Conservation (phyloP, 2,797 vertebrate genomes). For the Harpagifer antarcticus region DNA sequence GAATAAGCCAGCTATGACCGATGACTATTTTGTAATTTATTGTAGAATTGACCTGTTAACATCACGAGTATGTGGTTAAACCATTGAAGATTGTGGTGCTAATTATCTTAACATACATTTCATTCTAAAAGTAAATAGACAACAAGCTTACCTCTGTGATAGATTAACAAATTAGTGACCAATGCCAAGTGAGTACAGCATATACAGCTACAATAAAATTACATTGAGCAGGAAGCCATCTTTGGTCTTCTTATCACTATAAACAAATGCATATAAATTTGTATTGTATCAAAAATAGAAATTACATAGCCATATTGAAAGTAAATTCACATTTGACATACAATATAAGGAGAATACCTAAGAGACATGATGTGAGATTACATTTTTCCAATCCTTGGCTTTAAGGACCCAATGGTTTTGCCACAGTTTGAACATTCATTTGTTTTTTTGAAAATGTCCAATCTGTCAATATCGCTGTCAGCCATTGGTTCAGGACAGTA, state of each 20-base stretch:
- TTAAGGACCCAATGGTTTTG: slow-evolving; percentile 75
- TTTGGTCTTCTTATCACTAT: slow-evolving; percentile 85
- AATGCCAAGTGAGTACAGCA: slow-evolving; percentile 78
- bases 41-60: slow-evolving; percentile 76
- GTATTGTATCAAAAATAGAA: slow-evolving; percentile 88
- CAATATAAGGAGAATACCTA: slow-evolving; percentile 74
- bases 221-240: slow-evolving; percentile 82
- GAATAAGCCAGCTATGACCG: slow-evolving; percentile 31
- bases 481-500: slow-evolving; percentile 50
- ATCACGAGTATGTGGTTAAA: slow-evolving; percentile 80
- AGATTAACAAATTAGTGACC: slow-evolving; percentile 79
- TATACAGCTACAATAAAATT: slow-evolving; percentile 80
- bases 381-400: slow-evolving; percentile 71
- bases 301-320: slow-evolving; percentile 84
- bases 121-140: slow-evolving; percentile 78
- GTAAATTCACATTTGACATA: slow-evolving; percentile 86
- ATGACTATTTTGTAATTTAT: slow-evolving; percentile 75
- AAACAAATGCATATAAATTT: slow-evolving; percentile 85
- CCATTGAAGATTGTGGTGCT: slow-evolving; percentile 76
- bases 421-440: slow-evolving; percentile 73
- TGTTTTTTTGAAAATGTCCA: slow-evolving; percentile 38
- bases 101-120: slow-evolving; percentile 78
- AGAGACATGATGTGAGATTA: slow-evolving; percentile 71
- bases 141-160: slow-evolving; percentile 77
- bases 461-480: slow-evolving; percentile 40